phyloP scores from a whole-genome alignment of 2,888 invertebrate species.

The Ctenicera cuprea region DNA sequence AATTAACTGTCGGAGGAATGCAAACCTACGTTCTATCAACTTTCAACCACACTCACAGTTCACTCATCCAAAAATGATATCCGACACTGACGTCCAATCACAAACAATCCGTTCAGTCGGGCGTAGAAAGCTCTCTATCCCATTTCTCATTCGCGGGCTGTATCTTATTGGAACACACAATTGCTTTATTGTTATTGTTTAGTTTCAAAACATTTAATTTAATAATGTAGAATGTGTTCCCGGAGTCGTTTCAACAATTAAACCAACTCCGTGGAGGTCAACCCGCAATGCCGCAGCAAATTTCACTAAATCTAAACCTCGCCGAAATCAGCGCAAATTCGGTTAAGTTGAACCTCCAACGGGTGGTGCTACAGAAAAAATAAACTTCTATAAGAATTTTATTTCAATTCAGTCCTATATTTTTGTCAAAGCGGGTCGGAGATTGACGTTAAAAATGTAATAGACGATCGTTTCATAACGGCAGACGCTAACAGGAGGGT shows the following conservation, averaged over 20 bases:
- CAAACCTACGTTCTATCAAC: slow-evolving; percentile 64
- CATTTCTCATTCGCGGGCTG: slow-evolving; percentile 55
- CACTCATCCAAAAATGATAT: slow-evolving; percentile 65
- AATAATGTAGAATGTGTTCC: slow-evolving; percentile 37
- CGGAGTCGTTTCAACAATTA: slow-evolving; percentile 34
- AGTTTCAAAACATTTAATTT: slow-evolving; percentile 52
- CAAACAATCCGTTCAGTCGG: slow-evolving; percentile 62
- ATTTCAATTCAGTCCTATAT: slow-evolving; percentile 4
- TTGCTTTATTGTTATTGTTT: slow-evolving; percentile 50
- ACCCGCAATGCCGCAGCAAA: slow-evolving; percentile 1
- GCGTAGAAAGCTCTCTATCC: slow-evolving; percentile 59
- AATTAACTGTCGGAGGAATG: slow-evolving; percentile 64
- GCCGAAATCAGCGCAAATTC: slow-evolving; percentile 5
- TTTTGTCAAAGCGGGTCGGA: slow-evolving; percentile 10
- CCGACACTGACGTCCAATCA: slow-evolving; percentile 64
- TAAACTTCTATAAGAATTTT: not conserved
- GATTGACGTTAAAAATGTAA: slow-evolving; percentile 27
- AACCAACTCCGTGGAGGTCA: slow-evolving; percentile 20
- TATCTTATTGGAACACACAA: slow-evolving; percentile 57
- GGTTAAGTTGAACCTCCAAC: not conserved
- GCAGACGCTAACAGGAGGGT: slow-evolving; percentile 16
- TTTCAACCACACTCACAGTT: slow-evolving; percentile 60
- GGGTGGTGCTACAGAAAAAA: not conserved
- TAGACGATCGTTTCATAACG: slow-evolving; percentile 28
- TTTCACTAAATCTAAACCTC: slow-evolving; percentile 6